Base-by-base conservation (phyloP, 30 jellyfish, hydroid and myxozoan species). In the Aurelia aurita complex sp. Pacific region DNA sequence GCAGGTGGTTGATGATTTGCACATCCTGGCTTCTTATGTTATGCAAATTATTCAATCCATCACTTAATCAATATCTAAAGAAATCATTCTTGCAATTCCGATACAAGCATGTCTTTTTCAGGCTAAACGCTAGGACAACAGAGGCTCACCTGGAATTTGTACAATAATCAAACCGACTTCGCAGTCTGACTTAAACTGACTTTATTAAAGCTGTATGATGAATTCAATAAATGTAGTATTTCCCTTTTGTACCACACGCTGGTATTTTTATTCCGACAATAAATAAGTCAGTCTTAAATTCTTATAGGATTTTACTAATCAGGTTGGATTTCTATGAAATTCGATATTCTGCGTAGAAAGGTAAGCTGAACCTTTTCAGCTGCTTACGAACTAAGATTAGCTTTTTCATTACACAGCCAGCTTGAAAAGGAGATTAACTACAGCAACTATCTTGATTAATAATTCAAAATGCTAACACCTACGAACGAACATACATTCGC, bases 361-460 rank as follows among this genome's bases (percentile, higher is more conserved):
- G 68, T 73, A 66, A 35, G 77, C 34, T 66, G 53, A n/a, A 23
- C 76, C 7, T 40, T 13, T 77, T 77, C 87, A 77, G 87, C 87
- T 77, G 87, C 87, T 40, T 77, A 34, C 87, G 15, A 66, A 62
- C n/a, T 7, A 64, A 77, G 87, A 77, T 77, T 77, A 77, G 87
- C 87, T 77, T 77, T 77, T 77, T 77, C 61, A 59, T 59, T 77
- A 59, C 64, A 77, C 77, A 53, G 13, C 19, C 42, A 40, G 55
- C 65, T 77, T 77, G 87, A 77, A 77, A 77, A 60, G 77, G 55
- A 59, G 87, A 60, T 77, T 77, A 77, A 32, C 23, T 14, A 35
- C 77, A 77, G 42, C 68, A 63, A 64, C 87, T 38, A 77, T 23
- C 67, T 33, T 68, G 6, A 77, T 77, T 34, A 77, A 77, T 77